These are phyloP conservation scores for Parthenolecanium corni DNA, from an alignment of 2,888 invertebrate genomes.

Conservation along the genomic window DNA sequence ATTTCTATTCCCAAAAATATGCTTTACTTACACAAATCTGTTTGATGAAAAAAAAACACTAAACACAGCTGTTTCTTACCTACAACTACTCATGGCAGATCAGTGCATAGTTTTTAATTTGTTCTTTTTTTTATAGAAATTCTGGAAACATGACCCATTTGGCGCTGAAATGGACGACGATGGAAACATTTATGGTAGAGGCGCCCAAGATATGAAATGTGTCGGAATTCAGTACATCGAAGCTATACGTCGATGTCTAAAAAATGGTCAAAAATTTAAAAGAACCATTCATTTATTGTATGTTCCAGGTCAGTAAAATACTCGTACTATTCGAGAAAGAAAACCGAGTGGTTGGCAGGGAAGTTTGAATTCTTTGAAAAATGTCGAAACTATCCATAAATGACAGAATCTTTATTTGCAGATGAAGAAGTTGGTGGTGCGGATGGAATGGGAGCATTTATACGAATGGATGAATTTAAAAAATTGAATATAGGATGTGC, in stretches of 20 bases:
- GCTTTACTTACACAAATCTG: too few relatives aligned
- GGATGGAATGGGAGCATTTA: slow-evolving; percentile 68
- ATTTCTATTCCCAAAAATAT: too few relatives aligned
- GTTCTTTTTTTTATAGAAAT: slow-evolving; percentile 49
- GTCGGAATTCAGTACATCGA: slow-evolving; percentile 64
- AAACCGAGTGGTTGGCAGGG: neutral
- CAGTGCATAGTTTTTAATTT: neutral
- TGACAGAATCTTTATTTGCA: slow-evolving; percentile 39
- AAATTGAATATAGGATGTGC: slow-evolving; percentile 70
- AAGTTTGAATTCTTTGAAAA: neutral
- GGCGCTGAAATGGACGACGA: slow-evolving; percentile 68
- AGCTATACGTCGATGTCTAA: slow-evolving; percentile 51
- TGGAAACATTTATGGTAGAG: slow-evolving; percentile 78
- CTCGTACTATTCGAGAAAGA: neutral
- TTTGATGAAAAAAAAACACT: too few relatives aligned
- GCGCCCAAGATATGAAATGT: slow-evolving; percentile 82
- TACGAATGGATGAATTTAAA: slow-evolving; percentile 58
- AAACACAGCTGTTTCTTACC: too few relatives aligned
- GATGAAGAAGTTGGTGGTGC: slow-evolving; percentile 83
- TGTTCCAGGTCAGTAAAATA: slow-evolving; percentile 49
- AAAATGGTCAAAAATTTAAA: slow-evolving; percentile 44
- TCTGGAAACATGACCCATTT: slow-evolving; percentile 85
- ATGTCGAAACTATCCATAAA: neutral
- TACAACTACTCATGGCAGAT: neutral
- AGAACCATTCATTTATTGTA: slow-evolving; percentile 58